Base-by-base conservation (phyloP, 92 coral and sea anemone genomes). In the Paramuricea clavata region DNA sequence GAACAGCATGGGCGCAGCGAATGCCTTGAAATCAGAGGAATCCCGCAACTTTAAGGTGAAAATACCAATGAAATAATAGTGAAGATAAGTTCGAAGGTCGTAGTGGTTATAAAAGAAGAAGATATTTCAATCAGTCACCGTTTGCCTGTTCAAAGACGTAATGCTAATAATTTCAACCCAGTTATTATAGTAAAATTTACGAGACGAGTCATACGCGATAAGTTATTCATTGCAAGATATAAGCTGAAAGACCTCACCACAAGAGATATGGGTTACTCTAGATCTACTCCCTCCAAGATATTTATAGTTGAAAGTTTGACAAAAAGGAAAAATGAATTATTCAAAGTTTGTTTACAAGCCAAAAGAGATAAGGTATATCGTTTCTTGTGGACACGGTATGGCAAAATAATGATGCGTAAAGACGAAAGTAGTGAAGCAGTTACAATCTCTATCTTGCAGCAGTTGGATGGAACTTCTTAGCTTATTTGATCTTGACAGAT, bases 41-140 rank as follows among this genome's bases (percentile, higher is more conserved):
- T 59, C 30, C 68, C 68, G 30, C 68, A 59, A 59, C 25, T 26
- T n/a, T 7, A n/a, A 19, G 68, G 68, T 26, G 68, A 59, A 59
- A 26, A 59, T 26, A 59, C 68, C 22, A 59, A 59, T n/a, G 68
- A 59, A n/a, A 59, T 59, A 19, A 26, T 59, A 19, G 5, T 59
- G 8, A 59, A 59, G 23, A 59, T 59, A 59, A 26, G 25, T 19
- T n/a, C 23, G 68, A 59, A 59, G 68, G 68, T 59, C 68, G 68
- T 5, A 59, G 68, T 59, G 30, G 30, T n/a, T 19, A 19, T 59
- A 26, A 26, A 59, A 59, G 68, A 59, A 59, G 68, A 59, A 59
- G 68, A 59, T 59, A 59, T 59, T 19, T 59, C 68, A 59, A 59
- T 59, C 5, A 59, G 68, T 26, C 68, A 59, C 30, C 68, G 68